Conservation (phyloP, 2,797 vertebrate species). For the Ctenopoma kingsleyae region DNA sequence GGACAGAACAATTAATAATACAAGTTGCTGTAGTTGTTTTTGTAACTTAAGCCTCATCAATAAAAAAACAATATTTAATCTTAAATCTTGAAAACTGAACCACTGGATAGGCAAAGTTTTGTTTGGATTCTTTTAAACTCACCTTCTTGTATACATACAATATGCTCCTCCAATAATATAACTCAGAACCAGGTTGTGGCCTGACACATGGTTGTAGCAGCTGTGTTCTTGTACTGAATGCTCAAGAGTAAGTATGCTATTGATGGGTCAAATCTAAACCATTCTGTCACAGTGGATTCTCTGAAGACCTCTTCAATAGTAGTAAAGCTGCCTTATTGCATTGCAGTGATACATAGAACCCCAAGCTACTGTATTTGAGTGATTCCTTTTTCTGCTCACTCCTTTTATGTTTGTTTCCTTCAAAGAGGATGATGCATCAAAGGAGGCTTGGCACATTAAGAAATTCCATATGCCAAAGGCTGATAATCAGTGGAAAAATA, state of each 20-base stretch:
- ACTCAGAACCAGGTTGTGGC: slow-evolving; percentile 12
- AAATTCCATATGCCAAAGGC: slow-evolving; percentile 57
- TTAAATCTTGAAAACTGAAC: too few species aligned
- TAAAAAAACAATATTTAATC: too few species aligned
- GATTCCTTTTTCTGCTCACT: slow-evolving; percentile 36
- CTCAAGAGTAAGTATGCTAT: slow-evolving; percentile 52
- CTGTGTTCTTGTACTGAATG: slow-evolving; percentile 54
- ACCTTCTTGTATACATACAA: too few species aligned
- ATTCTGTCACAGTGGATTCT: slow-evolving; percentile 72
- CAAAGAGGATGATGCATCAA: slow-evolving; percentile 65
- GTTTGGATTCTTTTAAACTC: too few species aligned
- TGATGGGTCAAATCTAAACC: slow-evolving; percentile 64
- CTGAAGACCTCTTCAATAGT: slow-evolving; percentile 58
- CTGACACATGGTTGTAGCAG: slow-evolving; percentile 58
- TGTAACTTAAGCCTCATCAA: too few species aligned
- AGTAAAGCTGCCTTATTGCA: slow-evolving; percentile 55
- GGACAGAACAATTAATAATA: too few species aligned
- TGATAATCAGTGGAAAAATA: slow-evolving; percentile 53
- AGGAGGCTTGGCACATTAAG: slow-evolving; percentile 53
- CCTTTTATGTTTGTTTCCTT: slow-evolving; percentile 66
- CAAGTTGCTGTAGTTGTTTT: too few species aligned
- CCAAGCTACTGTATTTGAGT: slow-evolving; percentile 47
- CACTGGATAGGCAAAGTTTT: too few species aligned
- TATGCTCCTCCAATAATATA: background rate
- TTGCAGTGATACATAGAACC: slow-evolving; percentile 49